Evolutionary conservation across 2,113 vertebrate genomes (phyloP), one percentile per base, ranked within the genome.

Genomic region (Lycaon pictus): DNA sequence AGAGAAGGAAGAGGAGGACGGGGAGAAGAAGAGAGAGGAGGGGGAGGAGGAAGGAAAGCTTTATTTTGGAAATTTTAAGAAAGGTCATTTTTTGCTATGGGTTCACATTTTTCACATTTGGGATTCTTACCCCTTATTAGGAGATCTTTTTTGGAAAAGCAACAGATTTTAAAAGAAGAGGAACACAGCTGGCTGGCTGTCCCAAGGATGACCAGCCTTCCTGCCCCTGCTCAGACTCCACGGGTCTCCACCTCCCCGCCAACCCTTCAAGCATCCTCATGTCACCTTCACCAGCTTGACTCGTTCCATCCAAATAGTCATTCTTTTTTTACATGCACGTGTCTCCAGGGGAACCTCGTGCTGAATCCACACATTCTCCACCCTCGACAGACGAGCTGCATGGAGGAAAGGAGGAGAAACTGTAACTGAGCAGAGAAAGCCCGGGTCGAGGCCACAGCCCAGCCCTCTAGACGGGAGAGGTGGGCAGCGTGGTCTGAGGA

Each of bases 21-120:
- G 60, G 62, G 17, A 90, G 13, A 37, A 48, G 27, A 19, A 80
- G 48, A 16, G 32, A 16, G 6, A 4, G 53, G 15, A 16, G 6
- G 11, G 9, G 53, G 69, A 25, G 29, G 43, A 1, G 8, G 6
- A 29, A 20, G 51, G 48, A 63, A 3, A 13, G 8, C 55, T 93
- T 69, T 87, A 29, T 43, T 94, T 88, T 86, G 37, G 43, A 96
- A 96, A 90, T 89, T 81, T 82, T 37, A 43, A 43, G 43, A 43
- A 43, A 43, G 43, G 43, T 43, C 43, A 43, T 43, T 43, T 89
- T 81, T 82, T 37, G 56, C 32, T 56, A 35, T 5, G 19, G 22
- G 11, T 56, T 81, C 65, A 43, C 16, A 13, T 63, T 84, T 77
- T 93, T 88, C 35, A 29, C 22, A 16, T 76, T 77, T 63, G 55